Percentiles rank a stretch among this genome's conserved stretches.
These are phyloP conservation scores for Porites divaricata DNA, from an alignment of 92 coral and sea anemone species.

Conservation along the genomic window DNA sequence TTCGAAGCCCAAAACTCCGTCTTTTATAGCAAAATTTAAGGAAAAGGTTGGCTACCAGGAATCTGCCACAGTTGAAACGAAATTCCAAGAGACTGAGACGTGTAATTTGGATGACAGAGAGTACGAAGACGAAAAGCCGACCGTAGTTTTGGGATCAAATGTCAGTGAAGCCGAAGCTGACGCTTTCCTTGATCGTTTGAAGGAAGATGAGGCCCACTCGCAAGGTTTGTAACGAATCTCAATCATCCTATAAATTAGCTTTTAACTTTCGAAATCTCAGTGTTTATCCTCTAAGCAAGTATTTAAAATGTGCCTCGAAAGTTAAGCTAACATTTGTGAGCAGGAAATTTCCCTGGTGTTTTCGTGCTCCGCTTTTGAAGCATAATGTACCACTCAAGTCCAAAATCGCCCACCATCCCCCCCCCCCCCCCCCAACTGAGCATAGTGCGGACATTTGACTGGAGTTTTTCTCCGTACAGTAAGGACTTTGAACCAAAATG, in stretches of 20 bases:
- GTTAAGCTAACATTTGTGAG: no score
- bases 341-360: no score
- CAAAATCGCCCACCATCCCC: no score
- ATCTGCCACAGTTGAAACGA: conserved; percentile 77
- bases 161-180: conserved; percentile 84
- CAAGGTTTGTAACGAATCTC: conserved; percentile 13
- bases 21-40: conserved; percentile 89
- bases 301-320: background rate
- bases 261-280: background rate
- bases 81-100: conserved; percentile 63
- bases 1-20: conserved; percentile 82
- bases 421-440: background rate
- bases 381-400: no score
- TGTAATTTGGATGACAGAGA: conserved; percentile 68
- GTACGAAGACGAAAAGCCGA: conserved; percentile 86
- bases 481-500: no score
- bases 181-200: conserved; percentile 46
- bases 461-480: no score
- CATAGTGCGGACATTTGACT: background rate
- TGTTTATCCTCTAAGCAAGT: background rate
- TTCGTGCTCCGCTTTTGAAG: no score
- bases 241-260: no score
- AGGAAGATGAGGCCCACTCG: conserved; percentile 24
- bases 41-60: conserved; percentile 92
- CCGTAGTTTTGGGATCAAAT: conserved; percentile 81